Evolutionary conservation across 1,140 invertebrate genomes (phyloP), one percentile per base, ranked within the genome.

Genomic region (Calephelis nemesis): DNA sequence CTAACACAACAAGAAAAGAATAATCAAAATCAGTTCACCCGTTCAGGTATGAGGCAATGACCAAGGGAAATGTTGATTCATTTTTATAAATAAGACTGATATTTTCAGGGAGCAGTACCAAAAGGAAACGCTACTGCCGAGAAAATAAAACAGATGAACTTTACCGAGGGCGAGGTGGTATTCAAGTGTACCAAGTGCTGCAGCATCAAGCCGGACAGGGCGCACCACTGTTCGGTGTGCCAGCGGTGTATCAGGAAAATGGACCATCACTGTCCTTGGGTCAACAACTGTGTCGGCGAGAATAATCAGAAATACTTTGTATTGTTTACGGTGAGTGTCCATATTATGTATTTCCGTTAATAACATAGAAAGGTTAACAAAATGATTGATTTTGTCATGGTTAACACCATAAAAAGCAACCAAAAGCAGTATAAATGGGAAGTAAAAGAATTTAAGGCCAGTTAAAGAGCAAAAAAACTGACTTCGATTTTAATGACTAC

Each of bases 281-380:
- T 99, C 0, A 99, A 99, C 85, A 99, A 99, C 90, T 99, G 99
- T 93, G 98, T 99, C 6, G 99, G 99, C 7, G 98, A 99, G 93
- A 98, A 97, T 83, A 99, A 99, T 94, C 99, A 99, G 93, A 99
- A 99, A 92, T 99, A 97, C 93, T 99, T 99, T 94, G 98, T 99
- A 73, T 93, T 99, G 62, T 99, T 99, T 93, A 99, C 98, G 65
- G 98, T 99, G 93, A 95, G 95, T 94, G 65, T 10, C 10, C 65
- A 52, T 48, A 10, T 10, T 48, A 11, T 9, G 5, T 11, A 10
- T 49, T 5, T 49, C 4, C 5, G 11, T 49, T 12, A 11, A 49
- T n/a, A 11, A 3, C 30, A 30, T 30, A 30, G 30, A 30, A 30
- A 30, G 30, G 1, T 30, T 30, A 30, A 30, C 1, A 1, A 30